Evolutionary conservation across 2,113 vertebrate genomes (phyloP).

Genomic region (Prionailurus viverrinus): DNA sequence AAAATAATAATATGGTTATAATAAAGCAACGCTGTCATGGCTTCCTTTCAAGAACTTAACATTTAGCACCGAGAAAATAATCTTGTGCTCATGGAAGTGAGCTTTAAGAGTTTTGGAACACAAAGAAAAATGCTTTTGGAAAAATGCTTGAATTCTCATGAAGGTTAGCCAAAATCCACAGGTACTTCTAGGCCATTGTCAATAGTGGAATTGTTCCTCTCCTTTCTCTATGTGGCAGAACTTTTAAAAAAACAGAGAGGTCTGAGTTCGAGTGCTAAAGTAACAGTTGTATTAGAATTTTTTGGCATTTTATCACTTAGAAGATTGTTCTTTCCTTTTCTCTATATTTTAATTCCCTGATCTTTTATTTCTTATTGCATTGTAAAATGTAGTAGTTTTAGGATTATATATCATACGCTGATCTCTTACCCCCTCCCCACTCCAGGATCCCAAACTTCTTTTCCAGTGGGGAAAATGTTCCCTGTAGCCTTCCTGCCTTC

Average conservation of each 20-base stretch:
- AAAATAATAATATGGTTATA: neutral
- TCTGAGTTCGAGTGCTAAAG: neutral
- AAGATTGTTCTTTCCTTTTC: neutral
- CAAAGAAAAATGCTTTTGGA: neutral
- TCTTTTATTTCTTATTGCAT: neutral
- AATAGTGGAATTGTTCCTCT: neutral
- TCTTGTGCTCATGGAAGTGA: neutral
- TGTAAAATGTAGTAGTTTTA: neutral
- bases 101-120: neutral
- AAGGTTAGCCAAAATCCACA: neutral
- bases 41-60: conserved; percentile 1
- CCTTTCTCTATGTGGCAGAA: neutral
- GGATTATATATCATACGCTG: neutral
- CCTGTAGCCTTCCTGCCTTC: neutral
- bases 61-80: neutral
- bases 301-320: neutral
- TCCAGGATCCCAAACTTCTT: neutral
- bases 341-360: neutral
- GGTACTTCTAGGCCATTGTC: neutral
- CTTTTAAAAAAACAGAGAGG: neutral
- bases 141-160: neutral
- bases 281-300: neutral
- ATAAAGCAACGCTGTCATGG: neutral
- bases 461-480: neutral
- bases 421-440: neutral